Evolutionary conservation across 2,797 vertebrate species (phyloP).

Genomic region (Phoebastria nigripes): DNA sequence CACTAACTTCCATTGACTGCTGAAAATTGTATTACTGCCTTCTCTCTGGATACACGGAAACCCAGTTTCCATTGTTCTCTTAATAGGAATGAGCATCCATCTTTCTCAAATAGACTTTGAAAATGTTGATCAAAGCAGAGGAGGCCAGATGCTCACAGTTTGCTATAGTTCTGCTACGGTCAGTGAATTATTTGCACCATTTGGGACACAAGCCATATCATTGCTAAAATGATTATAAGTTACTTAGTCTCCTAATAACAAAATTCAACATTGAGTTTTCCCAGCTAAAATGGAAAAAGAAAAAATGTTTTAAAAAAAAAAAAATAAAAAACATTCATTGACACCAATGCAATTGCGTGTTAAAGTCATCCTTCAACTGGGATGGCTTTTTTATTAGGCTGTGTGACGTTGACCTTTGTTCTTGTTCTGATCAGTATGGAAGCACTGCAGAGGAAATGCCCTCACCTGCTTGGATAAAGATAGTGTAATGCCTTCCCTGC

Average conservation of each 20-base stretch:
- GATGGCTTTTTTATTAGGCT: not conserved
- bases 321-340: not conserved
- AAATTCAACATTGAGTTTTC: not conserved
- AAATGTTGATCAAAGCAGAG: slow-evolving; percentile 45
- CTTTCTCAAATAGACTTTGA: slow-evolving; percentile 37
- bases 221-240: slow-evolving; percentile 11
- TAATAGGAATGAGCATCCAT: slow-evolving; percentile 32
- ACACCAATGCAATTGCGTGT: not conserved
- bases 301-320: not conserved
- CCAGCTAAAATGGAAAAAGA: not conserved
- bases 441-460: not conserved
- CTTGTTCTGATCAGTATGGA: not conserved
- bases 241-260: not conserved
- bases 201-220: not conserved
- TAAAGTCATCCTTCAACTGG: not conserved
- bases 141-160: slow-evolving; percentile 1
- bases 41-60: not conserved
- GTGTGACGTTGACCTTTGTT: not conserved
- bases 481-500: not conserved
- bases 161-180: not conserved
- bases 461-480: not conserved
- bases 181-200: slow-evolving; percentile 4
- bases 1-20: not conserved
- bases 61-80: not conserved
- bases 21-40: slow-evolving; percentile 19